These are phyloP conservation scores for Hepsetus odoe DNA, from an alignment of 2,113 vertebrate genomes.

Conservation along the genomic window DNA sequence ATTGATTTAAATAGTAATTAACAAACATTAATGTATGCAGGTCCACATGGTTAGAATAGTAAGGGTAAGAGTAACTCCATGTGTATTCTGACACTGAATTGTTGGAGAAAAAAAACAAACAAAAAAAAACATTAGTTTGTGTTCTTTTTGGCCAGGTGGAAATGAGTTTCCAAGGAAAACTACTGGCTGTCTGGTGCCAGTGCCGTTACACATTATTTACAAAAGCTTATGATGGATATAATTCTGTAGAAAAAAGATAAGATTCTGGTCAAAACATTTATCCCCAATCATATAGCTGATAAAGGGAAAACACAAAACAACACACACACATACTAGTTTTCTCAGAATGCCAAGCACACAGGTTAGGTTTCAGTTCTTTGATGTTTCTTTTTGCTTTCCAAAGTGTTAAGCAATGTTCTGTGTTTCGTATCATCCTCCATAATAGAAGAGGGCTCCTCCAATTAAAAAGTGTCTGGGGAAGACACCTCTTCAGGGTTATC, in stretches of 20 bases:
- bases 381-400: background rate
- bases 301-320: background rate
- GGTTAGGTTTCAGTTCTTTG: background rate
- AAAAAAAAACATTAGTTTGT: too few relatives aligned
- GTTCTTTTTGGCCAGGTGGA: background rate
- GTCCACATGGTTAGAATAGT: too few relatives aligned
- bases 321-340: background rate
- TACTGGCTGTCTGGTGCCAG: background rate
- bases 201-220: background rate
- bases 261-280: background rate
- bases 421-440: constrained; percentile 20
- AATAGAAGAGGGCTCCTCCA: background rate
- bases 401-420: background rate
- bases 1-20: too few relatives aligned
- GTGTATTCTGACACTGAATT: too few relatives aligned
- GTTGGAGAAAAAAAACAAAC: too few relatives aligned
- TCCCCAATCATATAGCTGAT: background rate
- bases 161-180: background rate
- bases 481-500: constrained; percentile 20
- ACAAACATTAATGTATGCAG: too few relatives aligned
- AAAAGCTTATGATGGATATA: background rate
- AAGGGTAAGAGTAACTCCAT: too few relatives aligned
- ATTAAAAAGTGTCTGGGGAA: background rate
- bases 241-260: background rate
- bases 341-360: background rate